Percentiles rank a stretch among this genome's conserved stretches.
Evolutionary conservation across 2,113 vertebrate species (phyloP).

Genomic region (Onychorhynchus coronatus): DNA sequence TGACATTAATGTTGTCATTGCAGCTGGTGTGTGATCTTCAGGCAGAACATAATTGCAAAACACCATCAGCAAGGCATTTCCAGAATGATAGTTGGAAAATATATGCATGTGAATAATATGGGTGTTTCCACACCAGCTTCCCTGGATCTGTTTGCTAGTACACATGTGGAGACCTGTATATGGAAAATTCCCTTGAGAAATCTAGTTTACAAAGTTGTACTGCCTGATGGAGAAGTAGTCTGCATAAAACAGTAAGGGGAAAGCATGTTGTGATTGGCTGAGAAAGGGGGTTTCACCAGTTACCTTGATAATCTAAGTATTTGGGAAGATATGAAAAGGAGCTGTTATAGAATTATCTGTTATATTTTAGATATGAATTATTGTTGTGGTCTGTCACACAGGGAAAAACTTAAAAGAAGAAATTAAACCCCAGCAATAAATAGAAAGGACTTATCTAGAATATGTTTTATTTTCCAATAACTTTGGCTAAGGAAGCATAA

Average conservation of each 20-base stretch:
- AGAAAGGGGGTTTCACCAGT: background rate
- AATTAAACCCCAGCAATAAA: background rate
- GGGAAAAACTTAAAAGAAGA: background rate
- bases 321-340: background rate
- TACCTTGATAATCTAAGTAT: background rate
- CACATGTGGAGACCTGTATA: background rate
- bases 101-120: background rate
- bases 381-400: background rate
- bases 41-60: background rate
- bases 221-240: background rate
- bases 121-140: background rate
- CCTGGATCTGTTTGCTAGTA: background rate
- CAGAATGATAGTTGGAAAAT: background rate
- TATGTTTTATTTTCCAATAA: constrained; percentile 1
- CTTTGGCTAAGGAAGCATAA: background rate
- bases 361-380: background rate
- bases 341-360: background rate
- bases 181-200: background rate
- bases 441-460: background rate
- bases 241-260: background rate
- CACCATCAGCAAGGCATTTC: background rate
- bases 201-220: background rate
- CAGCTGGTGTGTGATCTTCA: background rate
- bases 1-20: background rate
- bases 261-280: background rate